Percentiles rank a stretch among this genome's conserved stretches.
These are phyloP conservation scores for Arctia plantaginis DNA, from an alignment of 2,888 invertebrate species.

Conservation along the genomic window DNA sequence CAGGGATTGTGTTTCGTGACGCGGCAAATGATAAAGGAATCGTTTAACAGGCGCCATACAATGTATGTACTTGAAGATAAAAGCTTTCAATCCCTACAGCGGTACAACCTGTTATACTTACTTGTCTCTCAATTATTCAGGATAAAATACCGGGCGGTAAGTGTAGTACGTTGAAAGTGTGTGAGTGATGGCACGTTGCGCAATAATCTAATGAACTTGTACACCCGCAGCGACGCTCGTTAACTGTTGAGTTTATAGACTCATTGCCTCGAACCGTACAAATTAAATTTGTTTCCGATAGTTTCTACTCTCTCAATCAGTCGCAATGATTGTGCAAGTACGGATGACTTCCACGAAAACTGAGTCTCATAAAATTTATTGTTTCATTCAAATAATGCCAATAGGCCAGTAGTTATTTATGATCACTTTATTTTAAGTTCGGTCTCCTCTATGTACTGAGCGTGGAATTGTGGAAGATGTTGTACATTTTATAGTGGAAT, in stretches of 20 bases:
- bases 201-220: background rate
- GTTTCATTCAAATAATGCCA: background rate
- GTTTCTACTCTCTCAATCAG: constrained; percentile 2
- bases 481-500: no score
- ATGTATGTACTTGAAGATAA: constrained; percentile 2
- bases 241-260: background rate
- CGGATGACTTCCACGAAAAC: background rate
- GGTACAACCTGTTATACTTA: constrained; percentile 3
- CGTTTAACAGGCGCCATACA: background rate
- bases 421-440: background rate
- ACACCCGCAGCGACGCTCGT: background rate
- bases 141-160: background rate
- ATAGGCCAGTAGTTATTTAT: background rate
- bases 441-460: no score
- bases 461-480: no score
- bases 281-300: constrained; percentile 1
- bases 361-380: background rate
- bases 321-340: constrained; percentile 6
- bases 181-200: background rate
- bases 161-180: background rate
- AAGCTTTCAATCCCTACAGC: background rate
- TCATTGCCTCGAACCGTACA: background rate
- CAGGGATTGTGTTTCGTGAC: background rate
- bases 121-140: constrained; percentile 3
- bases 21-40: constrained; percentile 3